Evolutionary conservation across 2,113 vertebrate species (phyloP), one percentile per base, ranked within the genome.

Genomic region (Heteronetta atricapilla): DNA sequence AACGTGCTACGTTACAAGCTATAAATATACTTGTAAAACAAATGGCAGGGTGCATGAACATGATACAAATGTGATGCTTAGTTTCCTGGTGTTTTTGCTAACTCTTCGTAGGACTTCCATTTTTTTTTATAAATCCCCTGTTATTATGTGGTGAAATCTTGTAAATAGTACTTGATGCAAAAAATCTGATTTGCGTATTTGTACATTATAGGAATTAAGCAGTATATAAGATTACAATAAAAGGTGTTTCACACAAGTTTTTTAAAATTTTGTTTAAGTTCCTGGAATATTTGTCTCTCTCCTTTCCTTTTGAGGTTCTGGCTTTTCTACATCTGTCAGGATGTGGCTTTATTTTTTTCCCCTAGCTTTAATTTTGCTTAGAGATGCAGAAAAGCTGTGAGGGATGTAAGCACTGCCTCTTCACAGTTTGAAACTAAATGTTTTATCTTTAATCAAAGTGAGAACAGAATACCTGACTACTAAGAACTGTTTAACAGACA

Each of bases 181-280:
- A 69, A 12, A 53, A 44, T 50, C 56, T 48, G 38, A 96, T 53
- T 56, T 70, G 69, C 85, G 0, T 94, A 73, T 97, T 97, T 98
- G 97, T 98, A 98, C n/a, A 96, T 95, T 97, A 86, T 33, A 95
- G 96, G 64, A 89, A 96, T 88, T 63, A 95, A 93, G 53, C 90
- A 70, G 68, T 96, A 73, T 96, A 96, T 96, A 92, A 96, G 96
- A 93, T 88, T 63, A 95, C 94, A 98, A 97, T 97, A 97, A 98
- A 98, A 92, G 76, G 88, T 15, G 31, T 96, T 98, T 96, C 91
- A 74, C 21, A 76, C 55, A 81, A 60, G 9, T 91, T 58, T 89
- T 91, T 72, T 87, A 82, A 75, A 86, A 15, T 20, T 83, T 77
- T 86, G 40, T 4, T 34, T 52, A 62, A 66, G 23, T 58, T 78